phyloP scores from a whole-genome alignment of 2,888 invertebrate genomes.

The Neoscelio sp. region DNA sequence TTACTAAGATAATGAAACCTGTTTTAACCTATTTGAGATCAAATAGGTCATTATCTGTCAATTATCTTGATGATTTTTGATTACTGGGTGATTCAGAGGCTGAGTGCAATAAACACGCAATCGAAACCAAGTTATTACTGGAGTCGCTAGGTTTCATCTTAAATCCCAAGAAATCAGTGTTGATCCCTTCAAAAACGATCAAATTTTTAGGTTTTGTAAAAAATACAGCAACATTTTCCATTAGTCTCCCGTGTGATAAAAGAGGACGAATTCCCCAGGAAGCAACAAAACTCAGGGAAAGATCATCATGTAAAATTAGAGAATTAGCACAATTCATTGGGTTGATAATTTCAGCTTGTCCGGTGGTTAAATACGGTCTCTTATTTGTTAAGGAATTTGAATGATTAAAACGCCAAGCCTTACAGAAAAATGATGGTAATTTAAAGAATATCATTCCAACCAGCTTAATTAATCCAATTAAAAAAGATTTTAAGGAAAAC shows the following conservation, averaged over 20 bases:
- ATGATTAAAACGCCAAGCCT: constrained; percentile 55
- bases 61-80: constrained; percentile 62
- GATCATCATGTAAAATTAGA: constrained; percentile 56
- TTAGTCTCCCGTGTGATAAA: constrained; percentile 51
- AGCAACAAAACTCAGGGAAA: constrained; percentile 23
- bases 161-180: constrained; percentile 32
- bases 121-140: constrained; percentile 40
- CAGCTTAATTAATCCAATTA: background rate
- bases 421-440: constrained; percentile 51
- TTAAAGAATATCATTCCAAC: constrained; percentile 45
- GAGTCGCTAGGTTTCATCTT: constrained; percentile 56
- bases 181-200: constrained; percentile 29
- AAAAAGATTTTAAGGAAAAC: constrained; percentile 72
- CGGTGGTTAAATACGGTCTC: constrained; percentile 61
- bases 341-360: constrained; percentile 86
- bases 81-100: constrained; percentile 30
- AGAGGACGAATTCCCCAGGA: constrained; percentile 31
- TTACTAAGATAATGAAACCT: constrained; percentile 14
- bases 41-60: too few relatives aligned
- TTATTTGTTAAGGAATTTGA: constrained; percentile 57
- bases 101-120: constrained; percentile 13
- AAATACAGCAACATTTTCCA: constrained; percentile 20
- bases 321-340: constrained; percentile 51
- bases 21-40: background rate
- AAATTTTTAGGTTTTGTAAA: constrained; percentile 59